Percentiles rank a stretch among this genome's conserved stretches.
These are phyloP conservation scores for Pavo muticus DNA, from an alignment of 2,113 vertebrate genomes.

Conservation along the genomic window DNA sequence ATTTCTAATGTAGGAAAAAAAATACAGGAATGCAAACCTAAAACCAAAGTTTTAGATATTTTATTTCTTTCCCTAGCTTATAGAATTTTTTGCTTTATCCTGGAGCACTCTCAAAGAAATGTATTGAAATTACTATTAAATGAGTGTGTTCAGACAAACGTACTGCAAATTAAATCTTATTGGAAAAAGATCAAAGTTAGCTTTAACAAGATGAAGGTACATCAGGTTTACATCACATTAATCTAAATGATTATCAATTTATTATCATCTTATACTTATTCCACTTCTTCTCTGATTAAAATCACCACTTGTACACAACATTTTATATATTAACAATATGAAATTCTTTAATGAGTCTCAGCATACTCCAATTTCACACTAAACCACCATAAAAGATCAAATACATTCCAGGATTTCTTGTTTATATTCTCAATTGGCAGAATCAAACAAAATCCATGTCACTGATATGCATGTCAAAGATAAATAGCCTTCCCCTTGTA, in stretches of 20 bases:
- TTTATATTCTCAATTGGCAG: background rate
- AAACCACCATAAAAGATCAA: background rate
- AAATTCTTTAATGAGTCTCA: background rate
- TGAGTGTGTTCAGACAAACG: background rate
- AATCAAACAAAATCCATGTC: background rate
- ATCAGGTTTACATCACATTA: background rate
- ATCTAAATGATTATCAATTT: background rate
- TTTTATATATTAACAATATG: background rate
- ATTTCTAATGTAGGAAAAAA: background rate
- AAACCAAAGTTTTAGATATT: background rate
- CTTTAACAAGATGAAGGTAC: background rate
- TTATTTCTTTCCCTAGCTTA: background rate
- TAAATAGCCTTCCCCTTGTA: background rate
- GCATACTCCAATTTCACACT: background rate
- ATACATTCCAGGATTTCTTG: conserved; percentile 27
- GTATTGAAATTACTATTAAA: background rate
- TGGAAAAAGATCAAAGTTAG: conserved; percentile 4
- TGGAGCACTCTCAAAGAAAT: conserved; percentile 3
- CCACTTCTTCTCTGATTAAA: background rate
- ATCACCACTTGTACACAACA: background rate
- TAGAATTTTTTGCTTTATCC: background rate
- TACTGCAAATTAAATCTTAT: conserved; percentile 3
- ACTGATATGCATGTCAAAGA: background rate
- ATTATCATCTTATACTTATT: background rate
- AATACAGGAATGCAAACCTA: background rate